A percentile compares a stretch with the other conserved stretches of the same genome.
phyloP scores from a whole-genome alignment of 2,797 vertebrate genomes.

The Dryobates pubescens region DNA sequence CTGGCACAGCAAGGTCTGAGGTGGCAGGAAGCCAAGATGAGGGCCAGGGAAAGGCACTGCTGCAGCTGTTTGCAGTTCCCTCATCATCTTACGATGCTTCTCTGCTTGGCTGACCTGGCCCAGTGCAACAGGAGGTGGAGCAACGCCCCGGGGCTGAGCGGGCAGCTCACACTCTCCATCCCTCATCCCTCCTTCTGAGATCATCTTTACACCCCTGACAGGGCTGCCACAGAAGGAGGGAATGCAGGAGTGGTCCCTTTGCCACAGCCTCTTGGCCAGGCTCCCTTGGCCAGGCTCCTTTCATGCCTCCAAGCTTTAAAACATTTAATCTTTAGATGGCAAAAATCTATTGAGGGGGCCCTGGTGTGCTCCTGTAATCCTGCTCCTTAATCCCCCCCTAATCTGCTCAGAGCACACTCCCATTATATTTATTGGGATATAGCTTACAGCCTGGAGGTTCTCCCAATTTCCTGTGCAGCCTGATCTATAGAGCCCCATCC shows the following conservation, averaged over 20 bases:
- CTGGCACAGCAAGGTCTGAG: neutral
- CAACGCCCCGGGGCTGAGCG: accelerated
- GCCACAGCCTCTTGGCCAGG: neutral
- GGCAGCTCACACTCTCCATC: neutral
- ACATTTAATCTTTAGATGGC: constrained; percentile 16
- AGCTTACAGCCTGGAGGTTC: neutral
- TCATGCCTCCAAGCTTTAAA: neutral
- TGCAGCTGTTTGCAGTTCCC: neutral
- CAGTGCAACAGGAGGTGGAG: accelerated
- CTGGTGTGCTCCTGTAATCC: constrained; percentile 21
- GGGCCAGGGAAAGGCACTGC: neutral
- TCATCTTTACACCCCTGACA: accelerated
- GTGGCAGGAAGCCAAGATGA: accelerated
- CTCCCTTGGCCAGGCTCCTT: neutral
- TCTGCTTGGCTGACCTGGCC: accelerated
- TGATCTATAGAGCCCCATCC: neutral
- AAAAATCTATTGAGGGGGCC: neutral
- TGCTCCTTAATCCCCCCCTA: neutral
- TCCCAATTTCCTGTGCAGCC: neutral
- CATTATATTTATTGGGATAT: neutral
- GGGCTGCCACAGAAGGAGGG: neutral
- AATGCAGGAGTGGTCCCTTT: neutral
- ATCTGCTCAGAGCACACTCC: constrained; percentile 2
- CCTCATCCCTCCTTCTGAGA: neutral
- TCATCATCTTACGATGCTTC: neutral